A percentile compares a stretch with the other conserved stretches of the same genome.
Conservation (phyloP, 2,797 vertebrate species). For the Premnoplex brunnescens region DNA sequence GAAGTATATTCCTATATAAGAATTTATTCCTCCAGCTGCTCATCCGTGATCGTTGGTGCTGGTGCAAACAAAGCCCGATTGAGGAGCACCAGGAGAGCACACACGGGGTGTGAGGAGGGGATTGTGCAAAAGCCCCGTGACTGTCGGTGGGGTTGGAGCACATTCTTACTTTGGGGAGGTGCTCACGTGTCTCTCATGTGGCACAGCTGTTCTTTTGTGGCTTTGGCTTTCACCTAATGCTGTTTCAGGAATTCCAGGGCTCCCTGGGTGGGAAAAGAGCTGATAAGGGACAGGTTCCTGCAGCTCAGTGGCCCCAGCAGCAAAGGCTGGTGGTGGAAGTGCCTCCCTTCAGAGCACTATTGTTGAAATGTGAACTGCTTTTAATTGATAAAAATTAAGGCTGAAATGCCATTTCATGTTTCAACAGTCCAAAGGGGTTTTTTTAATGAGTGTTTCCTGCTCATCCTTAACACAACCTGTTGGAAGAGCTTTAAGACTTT, state of each 20-base stretch:
- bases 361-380: background rate
- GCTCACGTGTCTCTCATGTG: background rate
- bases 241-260: background rate
- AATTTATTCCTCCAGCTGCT: accelerated
- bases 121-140: background rate
- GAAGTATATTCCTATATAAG: background rate
- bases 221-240: background rate
- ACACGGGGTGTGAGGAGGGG: accelerated
- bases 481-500: background rate
- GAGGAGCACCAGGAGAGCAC: background rate
- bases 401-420: accelerated
- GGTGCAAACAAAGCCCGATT: accelerated
- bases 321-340: background rate
- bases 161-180: background rate
- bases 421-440: accelerated
- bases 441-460: background rate
- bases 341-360: background rate
- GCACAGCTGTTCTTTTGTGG: background rate
- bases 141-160: background rate
- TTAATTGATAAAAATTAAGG: background rate
- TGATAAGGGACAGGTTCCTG: background rate
- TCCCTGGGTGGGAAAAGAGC: background rate
- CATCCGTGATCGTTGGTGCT: accelerated
- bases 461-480: accelerated
- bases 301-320: background rate